Conservation (phyloP, 2,113 vertebrate genomes). For the Oryzias melastigma region DNA sequence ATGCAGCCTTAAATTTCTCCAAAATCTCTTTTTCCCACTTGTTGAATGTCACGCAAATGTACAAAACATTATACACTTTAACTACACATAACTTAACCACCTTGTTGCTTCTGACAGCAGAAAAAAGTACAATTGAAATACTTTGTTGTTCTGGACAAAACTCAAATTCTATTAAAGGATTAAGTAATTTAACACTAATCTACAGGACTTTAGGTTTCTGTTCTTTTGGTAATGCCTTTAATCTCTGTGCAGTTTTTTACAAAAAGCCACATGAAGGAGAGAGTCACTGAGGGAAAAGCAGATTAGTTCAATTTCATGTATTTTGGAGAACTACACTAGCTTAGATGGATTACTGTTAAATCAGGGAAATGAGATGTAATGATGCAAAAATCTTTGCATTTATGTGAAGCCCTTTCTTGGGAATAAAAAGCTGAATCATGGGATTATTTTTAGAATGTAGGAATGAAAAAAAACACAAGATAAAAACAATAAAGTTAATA, state of each 20-base stretch:
- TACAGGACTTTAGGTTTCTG: constrained; percentile 68
- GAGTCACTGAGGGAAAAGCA: constrained; percentile 64
- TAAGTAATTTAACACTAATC: constrained; percentile 78
- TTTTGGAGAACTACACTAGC: constrained; percentile 66
- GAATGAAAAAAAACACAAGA: not conserved
- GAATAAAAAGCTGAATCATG: constrained; percentile 4
- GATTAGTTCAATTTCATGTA: constrained; percentile 75
- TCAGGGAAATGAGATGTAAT: constrained; percentile 66
- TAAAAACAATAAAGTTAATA: not conserved
- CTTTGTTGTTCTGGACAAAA: constrained; percentile 70
- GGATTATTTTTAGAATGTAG: not conserved
- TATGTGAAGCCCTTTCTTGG: constrained; percentile 12
- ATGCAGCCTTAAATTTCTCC: constrained; percentile 35
- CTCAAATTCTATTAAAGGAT: constrained; percentile 76
- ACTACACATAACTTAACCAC: constrained; percentile 51
- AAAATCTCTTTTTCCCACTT: constrained; percentile 35
- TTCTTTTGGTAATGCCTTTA: constrained; percentile 76
- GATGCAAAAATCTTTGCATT: constrained; percentile 53
- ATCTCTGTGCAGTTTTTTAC: constrained; percentile 65
- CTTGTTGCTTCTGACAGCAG: constrained; percentile 55
- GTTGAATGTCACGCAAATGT: constrained; percentile 17
- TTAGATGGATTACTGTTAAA: constrained; percentile 73
- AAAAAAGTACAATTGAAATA: constrained; percentile 55
- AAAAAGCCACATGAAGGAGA: constrained; percentile 54
- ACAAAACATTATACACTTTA: constrained; percentile 17